A percentile compares a stretch with the other conserved stretches of the same genome.
These are phyloP conservation scores for Agrotis exclamationis DNA, from an alignment of 2,888 invertebrate genomes.

Conservation along the genomic window DNA sequence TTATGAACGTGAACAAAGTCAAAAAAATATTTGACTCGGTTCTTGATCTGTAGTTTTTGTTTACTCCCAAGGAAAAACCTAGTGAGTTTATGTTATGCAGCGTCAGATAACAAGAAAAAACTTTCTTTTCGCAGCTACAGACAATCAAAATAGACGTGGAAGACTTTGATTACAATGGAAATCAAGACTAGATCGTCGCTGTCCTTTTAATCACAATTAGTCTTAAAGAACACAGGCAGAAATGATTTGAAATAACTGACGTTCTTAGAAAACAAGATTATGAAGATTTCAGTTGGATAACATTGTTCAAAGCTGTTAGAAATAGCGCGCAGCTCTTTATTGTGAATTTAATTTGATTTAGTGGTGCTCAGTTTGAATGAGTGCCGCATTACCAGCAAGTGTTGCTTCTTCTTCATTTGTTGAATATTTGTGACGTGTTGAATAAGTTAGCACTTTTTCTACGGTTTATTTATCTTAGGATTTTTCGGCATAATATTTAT, in stretches of 20 bases:
- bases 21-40: background rate
- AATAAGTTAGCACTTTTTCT: constrained; percentile 26
- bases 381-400: constrained; percentile 54
- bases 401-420: constrained; percentile 55
- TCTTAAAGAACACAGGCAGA: background rate
- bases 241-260: background rate
- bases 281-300: constrained; percentile 41
- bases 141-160: background rate
- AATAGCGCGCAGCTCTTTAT: constrained; percentile 57
- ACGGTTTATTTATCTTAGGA: background rate
- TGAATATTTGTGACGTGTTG: constrained; percentile 50
- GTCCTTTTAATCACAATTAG: background rate
- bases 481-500: background rate
- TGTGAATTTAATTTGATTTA: constrained; percentile 65
- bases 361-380: constrained; percentile 55
- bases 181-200: background rate
- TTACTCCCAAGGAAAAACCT: background rate
- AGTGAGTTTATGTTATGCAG: background rate
- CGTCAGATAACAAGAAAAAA: background rate
- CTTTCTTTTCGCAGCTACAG: background rate
- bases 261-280: constrained; percentile 27
- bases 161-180: background rate
- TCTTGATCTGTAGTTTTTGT: background rate
- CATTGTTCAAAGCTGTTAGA: constrained; percentile 45
- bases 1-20: background rate